Evolutionary conservation across 2,888 invertebrate genomes (phyloP).

Genomic region (Shargacucullia verbasci): DNA sequence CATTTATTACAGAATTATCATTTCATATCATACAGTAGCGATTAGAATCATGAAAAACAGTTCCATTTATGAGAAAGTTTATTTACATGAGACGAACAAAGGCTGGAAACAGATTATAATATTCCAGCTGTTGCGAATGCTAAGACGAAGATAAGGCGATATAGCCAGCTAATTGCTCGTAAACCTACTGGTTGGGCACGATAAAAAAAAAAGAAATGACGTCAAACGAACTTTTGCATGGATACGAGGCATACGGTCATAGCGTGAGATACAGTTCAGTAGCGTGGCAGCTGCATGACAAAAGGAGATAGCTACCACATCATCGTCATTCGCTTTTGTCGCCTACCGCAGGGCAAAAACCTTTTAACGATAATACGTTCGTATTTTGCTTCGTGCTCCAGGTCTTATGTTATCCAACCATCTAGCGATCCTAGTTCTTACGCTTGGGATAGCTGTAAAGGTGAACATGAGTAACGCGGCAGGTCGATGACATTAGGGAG

Average conservation of each 20-base stretch:
- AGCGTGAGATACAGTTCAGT: conserved; percentile 47
- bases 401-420: too few species aligned
- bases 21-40: not conserved
- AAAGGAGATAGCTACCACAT: too few species aligned
- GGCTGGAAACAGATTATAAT: conserved; percentile 16
- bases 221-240: conserved; percentile 29
- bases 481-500: conserved; percentile 30
- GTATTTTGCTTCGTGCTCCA: too few species aligned
- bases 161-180: conserved; percentile 60
- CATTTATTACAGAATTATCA: conserved; percentile 11
- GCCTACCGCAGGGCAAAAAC: too few species aligned
- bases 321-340: too few species aligned
- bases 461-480: conserved; percentile 14
- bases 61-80: too few species aligned
- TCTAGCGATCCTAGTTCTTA: too few species aligned
- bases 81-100: conserved; percentile 16
- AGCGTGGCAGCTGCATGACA: conserved; percentile 23
- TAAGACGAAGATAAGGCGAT: conserved; percentile 59
- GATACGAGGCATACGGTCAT: conserved; percentile 23
- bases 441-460: not conserved
- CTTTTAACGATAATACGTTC: too few species aligned
- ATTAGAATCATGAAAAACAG: not conserved
- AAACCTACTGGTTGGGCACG: conserved; percentile 50
- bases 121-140: conserved; percentile 28
- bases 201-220: conserved; percentile 44